Base-by-base conservation (phyloP, 1,140 invertebrate genomes). In the Mactra quadrangularis region DNA sequence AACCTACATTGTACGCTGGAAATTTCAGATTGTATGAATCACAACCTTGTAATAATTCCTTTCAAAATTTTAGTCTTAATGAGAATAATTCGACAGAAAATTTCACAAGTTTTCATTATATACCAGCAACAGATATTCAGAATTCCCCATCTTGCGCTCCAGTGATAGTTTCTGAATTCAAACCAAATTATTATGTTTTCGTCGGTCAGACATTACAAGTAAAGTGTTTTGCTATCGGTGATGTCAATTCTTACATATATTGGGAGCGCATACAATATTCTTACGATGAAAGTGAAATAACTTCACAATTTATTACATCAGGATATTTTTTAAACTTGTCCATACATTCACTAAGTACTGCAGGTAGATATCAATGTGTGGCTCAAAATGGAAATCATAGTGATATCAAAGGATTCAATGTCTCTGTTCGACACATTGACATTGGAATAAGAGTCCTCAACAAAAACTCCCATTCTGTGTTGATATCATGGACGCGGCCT, bases 281-380 rank as follows among this genome's bases (percentile, higher is more conserved):
- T 33, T 17, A 27, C 11, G 47, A 53, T 11, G 33, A 22, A 27
- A 45, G 22, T 13, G 4, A 7, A n/a, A 52, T 7, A 22, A 13
- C 0, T 1, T 0, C 17, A 33, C 45, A 71, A 22, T 1, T 35
- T 1, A 19, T 71, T 7, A 22, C 47, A 1, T 6, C 9, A 17
- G 47, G 68, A 27, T 71, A 71, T 55, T 53, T 52, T 27, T 53
- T 71, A 22, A 11, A 71, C 22, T 22, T 71, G n/a, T 2, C 41
- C 17, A 53, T 71, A 7, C 3, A 7, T 17, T 52, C 68, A 3
- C 47, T 71, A 71, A 71, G 47, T 25, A 35, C 52, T 0, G 27
- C 41, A 19, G 68, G 68, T 1, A 29, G 19, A 53, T 71, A 71
- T 29, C 4, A 47, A 38, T 71, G 68, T 53, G 45, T 17, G 31